phyloP scores from a whole-genome alignment of 1,140 invertebrate genomes.

The Cataglyphis hispanica region DNA sequence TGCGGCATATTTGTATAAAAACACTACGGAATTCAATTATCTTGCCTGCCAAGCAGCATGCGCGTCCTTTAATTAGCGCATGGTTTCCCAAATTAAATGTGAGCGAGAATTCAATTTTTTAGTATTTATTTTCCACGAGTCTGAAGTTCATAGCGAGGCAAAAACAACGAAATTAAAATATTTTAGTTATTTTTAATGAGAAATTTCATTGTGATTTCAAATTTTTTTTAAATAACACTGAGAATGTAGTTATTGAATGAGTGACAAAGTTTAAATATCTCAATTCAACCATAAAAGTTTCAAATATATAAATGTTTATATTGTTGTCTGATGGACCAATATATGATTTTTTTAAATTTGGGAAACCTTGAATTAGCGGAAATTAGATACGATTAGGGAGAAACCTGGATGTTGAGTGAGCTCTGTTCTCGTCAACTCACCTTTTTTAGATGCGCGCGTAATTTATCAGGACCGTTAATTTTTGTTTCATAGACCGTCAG shows the following conservation, averaged over 20 bases:
- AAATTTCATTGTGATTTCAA: not conserved
- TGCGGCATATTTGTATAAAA: conserved; percentile 59
- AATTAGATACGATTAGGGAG: conserved; percentile 40
- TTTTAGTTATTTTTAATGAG: not conserved
- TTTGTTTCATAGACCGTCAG: conserved; percentile 10
- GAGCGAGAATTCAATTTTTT: not conserved
- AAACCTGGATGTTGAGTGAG: not conserved
- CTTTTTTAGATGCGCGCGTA: conserved; percentile 41
- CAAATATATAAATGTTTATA: not conserved
- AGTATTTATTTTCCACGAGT: not conserved
- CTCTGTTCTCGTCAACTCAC: conserved; percentile 9
- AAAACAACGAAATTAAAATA: conserved; percentile 26
- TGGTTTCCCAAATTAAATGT: conserved; percentile 37
- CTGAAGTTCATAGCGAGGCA: not conserved
- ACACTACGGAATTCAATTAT: conserved; percentile 39
- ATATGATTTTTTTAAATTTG: conserved; percentile 31
- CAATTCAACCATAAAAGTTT: not conserved
- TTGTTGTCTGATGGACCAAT: not conserved
- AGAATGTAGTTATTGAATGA: not conserved
- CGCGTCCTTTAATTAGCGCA: conserved; percentile 51
- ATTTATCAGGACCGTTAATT: conserved; percentile 33
- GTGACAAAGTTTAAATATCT: not conserved
- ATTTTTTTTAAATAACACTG: conserved; percentile 1
- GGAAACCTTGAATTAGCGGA: conserved; percentile 45
- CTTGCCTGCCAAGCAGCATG: conserved; percentile 34